Evolutionary conservation across 2,113 vertebrate genomes (phyloP), one percentile per base, ranked within the genome.

Genomic region (Scophthalmus maximus): DNA sequence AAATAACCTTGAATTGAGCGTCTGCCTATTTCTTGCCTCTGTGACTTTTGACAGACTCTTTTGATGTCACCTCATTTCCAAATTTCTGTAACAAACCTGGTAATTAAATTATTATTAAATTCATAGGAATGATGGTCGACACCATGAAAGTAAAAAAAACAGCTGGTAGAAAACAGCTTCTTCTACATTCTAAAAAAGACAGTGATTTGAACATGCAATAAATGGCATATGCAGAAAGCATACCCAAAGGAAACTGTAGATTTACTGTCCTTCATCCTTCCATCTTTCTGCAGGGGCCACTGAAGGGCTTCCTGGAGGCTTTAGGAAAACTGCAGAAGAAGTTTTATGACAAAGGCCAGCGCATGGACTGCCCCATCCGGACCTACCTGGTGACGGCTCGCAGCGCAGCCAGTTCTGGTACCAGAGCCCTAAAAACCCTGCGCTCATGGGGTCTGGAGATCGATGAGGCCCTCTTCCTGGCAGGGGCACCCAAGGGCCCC

Each of bases 401-500:
- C 17, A 97, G 96, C 0, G 97, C 96, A 0, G 97, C 96, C 92
- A 99, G 97, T 75, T 97, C 96, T 0, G 97, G 97, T 0, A 94
- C 96, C 3, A 92, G 97, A 1, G 97, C 96, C 53, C 90, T 99
- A 51, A 98, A 97, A 83, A 99, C 96, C 42, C 91, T 99, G 67
- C 94, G 96, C 25, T 96, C 95, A 9, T 99, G 97, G 97, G 97
- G 97, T 0, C 91, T 99, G 84, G 97, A 99, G 90, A 96, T 95
- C 0, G 96, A 99, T 2, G 97, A 99, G 66, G 96, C 97, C 25
- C 83, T 98, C 22, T 99, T 99, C 78, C 91, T 99, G 23, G 97
- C 97, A 0, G 96, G 97, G 1, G 96, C 96, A 1, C 96, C 96
- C 77, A 99, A 98, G 70, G 97, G 96, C 0, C 97, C 97, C 0